Percentiles rank a stretch among this genome's conserved stretches.
Evolutionary conservation across 1,140 invertebrate genomes (phyloP).

Genomic region (Leucophenga varia): DNA sequence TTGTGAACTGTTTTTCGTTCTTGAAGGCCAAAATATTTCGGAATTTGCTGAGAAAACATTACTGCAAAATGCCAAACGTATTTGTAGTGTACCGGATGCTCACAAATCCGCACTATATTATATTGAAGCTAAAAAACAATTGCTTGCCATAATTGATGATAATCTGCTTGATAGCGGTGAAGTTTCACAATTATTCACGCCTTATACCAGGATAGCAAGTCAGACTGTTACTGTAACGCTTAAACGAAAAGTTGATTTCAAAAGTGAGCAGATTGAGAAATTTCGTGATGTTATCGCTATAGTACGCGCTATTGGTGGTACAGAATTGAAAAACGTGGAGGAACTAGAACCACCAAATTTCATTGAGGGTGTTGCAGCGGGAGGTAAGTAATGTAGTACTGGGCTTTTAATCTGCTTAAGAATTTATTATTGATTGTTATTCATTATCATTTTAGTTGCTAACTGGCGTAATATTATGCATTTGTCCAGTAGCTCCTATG

Average conservation of each 20-base stretch:
- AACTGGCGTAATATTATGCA: conserved; percentile 33
- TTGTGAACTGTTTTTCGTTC: conserved; percentile 35
- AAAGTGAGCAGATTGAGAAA: conserved; percentile 38
- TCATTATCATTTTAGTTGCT: conserved; percentile 40
- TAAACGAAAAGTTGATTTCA: conserved; percentile 45
- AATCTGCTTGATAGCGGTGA: conserved; percentile 42
- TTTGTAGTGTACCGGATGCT: conserved; percentile 30
- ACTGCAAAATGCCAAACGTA: conserved; percentile 13
- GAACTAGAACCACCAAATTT: conserved; percentile 48
- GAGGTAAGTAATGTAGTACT: too few relatives aligned
- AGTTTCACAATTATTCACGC: conserved; percentile 32
- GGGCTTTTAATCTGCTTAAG: too few relatives aligned
- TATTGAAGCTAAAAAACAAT: conserved; percentile 20
- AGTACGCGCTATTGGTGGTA: conserved; percentile 27
- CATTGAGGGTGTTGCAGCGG: conserved; percentile 41
- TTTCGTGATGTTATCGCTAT: conserved; percentile 36
- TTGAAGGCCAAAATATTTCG: conserved; percentile 33
- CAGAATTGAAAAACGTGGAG: conserved; percentile 12
- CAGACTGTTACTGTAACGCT: conserved; percentile 39
- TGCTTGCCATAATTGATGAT: conserved; percentile 37
- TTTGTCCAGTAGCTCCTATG: conserved; percentile 29
- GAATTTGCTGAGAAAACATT: conserved; percentile 29
- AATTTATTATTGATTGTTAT: too few relatives aligned
- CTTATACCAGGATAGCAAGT: conserved; percentile 33
- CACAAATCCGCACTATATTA: conserved; percentile 29